A percentile compares a stretch with the other conserved stretches of the same genome.
Evolutionary conservation across 1,140 invertebrate genomes (phyloP).

Genomic region (Drosophila murphyi): DNA sequence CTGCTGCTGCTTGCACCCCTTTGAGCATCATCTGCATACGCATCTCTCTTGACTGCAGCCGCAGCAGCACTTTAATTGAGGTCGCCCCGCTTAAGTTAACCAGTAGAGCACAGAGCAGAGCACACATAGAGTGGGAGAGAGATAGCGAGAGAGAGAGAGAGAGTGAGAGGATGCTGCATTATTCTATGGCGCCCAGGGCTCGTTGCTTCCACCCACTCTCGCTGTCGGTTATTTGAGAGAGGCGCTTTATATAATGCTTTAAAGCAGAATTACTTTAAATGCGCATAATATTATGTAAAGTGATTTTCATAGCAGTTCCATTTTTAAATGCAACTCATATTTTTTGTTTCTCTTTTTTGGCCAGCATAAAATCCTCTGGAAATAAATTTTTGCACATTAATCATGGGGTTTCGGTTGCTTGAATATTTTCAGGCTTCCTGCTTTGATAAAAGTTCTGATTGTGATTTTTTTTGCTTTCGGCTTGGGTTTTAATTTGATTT

Average conservation of each 20-base stretch:
- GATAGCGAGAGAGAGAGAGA: neutral
- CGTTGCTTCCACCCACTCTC: slow-evolving; percentile 55
- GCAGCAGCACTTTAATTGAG: slow-evolving; percentile 76
- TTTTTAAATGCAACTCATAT: slow-evolving; percentile 40
- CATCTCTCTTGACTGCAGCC: slow-evolving; percentile 13
- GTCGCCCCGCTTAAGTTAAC: slow-evolving; percentile 70
- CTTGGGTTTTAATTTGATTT: neutral
- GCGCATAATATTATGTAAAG: slow-evolving; percentile 57
- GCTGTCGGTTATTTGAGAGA: neutral
- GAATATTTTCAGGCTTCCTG: neutral
- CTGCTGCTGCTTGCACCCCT: too few species aligned
- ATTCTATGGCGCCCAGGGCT: slow-evolving; percentile 50
- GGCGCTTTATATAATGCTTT: too few species aligned
- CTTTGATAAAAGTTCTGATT: neutral
- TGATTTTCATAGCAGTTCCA: slow-evolving; percentile 23
- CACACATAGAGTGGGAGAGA: neutral
- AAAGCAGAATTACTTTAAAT: slow-evolving; percentile 20
- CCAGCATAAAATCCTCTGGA: neutral
- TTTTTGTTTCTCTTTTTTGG: neutral
- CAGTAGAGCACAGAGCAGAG: slow-evolving; percentile 30
- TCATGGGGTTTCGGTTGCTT: neutral
- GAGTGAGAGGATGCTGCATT: slow-evolving; percentile 31
- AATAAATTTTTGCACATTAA: neutral
- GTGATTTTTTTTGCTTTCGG: neutral
- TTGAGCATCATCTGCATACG: slow-evolving; percentile 2